phyloP scores from a whole-genome alignment of 2,888 invertebrate genomes.

The Diabrotica balteata region DNA sequence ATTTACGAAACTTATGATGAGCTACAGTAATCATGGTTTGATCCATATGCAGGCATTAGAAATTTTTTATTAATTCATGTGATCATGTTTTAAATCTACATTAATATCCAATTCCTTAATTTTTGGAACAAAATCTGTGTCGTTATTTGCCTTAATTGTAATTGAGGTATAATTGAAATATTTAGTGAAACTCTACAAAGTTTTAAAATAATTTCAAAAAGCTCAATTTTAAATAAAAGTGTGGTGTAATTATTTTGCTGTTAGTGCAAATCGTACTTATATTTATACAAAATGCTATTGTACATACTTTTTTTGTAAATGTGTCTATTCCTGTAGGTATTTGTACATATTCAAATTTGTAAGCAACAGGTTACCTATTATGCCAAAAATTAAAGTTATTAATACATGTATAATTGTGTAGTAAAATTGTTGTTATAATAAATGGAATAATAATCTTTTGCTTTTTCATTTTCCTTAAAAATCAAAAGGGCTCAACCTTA shows the following conservation, averaged over 20 bases:
- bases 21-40: too few species aligned
- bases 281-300: constrained; percentile 22
- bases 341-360: constrained; percentile 50
- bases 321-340: constrained; percentile 44
- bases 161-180: too few species aligned
- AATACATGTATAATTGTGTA: constrained; percentile 58
- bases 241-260: constrained; percentile 19
- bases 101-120: too few species aligned
- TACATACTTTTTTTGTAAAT: constrained; percentile 39
- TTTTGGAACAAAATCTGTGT: too few species aligned
- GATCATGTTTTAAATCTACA: too few species aligned
- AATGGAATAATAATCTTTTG: constrained; percentile 42
- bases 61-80: too few species aligned
- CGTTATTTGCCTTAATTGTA: too few species aligned
- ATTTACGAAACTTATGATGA: too few species aligned
- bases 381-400: constrained; percentile 52
- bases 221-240: neutral
- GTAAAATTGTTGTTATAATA: constrained; percentile 58
- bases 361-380: constrained; percentile 54
- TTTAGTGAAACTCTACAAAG: too few species aligned
- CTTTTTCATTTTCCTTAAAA: neutral
- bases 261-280: constrained; percentile 25
- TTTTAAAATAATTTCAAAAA: too few species aligned
- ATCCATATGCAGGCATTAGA: too few species aligned
- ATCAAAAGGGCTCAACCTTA: neutral